Base-by-base conservation (phyloP, 2,888 invertebrate species). In the Euphydryas editha region DNA sequence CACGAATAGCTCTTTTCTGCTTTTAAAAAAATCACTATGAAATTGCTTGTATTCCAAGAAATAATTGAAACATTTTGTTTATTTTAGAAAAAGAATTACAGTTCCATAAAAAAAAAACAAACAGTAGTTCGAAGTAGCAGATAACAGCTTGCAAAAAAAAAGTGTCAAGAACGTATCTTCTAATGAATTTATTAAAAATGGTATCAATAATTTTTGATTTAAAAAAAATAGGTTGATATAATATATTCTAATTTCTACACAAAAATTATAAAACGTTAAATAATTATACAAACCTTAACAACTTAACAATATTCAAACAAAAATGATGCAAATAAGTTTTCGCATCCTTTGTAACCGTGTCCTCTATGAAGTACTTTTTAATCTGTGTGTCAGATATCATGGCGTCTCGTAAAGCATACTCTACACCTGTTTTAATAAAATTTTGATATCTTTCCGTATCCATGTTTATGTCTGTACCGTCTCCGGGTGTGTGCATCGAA, bases 241-340 rank as follows among this genome's bases (percentile, higher is more conserved):
- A n/a, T n/a, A n/a, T n/a, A n/a, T n/a, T n/a, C n/a, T n/a, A n/a
- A n/a, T n/a, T n/a, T n/a, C n/a, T n/a, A n/a, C n/a, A n/a, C n/a
- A n/a, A n/a, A n/a, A 18, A 18, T 8, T 2, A 0, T 44, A 61
- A 30, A 18, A 21, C 4, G n/a, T 17, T 7, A 36, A n/a, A 4
- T 13, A 13, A 13, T 20, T 11, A 24, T 13, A 78, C 80, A 76
- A 64, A 90, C 92, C 92, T 86, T 63, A 92, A 78, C 69, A 90
- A 78, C 72, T 85, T 92, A 47, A 89, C 84, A 67, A 92, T 84
- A 74, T 91, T 91, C 76, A 87, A 75, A 73, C 92, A 91, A 66
- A 79, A 89, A 67, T 87, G 73, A 78, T 93, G 91, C 74, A 93
- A 64, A 70, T 87, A 90, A 59, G 90, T 94, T 82, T 82, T 94